A percentile compares a stretch with the other conserved stretches of the same genome.
Conservation (phyloP, 2,888 invertebrate species). For the Isoperla grammatica region DNA sequence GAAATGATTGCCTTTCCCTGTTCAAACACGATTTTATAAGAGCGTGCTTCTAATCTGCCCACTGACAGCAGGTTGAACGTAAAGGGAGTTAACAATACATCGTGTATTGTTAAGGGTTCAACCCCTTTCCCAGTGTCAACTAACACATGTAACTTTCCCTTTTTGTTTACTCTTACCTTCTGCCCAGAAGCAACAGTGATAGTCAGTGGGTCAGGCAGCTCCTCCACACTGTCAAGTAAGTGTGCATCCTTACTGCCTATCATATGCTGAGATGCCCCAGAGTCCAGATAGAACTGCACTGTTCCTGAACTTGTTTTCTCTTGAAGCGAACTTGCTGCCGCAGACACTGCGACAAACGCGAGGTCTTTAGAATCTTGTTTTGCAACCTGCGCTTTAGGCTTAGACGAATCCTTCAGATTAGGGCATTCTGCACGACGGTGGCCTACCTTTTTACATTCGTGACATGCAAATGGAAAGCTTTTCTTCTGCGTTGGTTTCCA, state of each 20-base stretch:
- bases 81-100: neutral
- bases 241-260: neutral
- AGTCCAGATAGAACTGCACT: neutral
- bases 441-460: neutral
- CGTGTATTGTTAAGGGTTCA: neutral
- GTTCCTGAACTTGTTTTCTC: neutral
- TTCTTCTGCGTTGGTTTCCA: neutral
- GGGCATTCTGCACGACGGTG: neutral
- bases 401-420: too few species aligned
- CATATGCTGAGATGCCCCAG: neutral
- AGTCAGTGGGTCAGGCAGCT: neutral
- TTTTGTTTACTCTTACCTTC: neutral
- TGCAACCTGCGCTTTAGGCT: neutral
- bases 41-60: neutral
- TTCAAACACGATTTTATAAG: neutral
- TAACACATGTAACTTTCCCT: neutral
- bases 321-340: neutral
- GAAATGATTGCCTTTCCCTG: neutral
- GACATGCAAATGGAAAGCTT: neutral
- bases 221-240: neutral
- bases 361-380: neutral
- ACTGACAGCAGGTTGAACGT: neutral
- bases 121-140: neutral
- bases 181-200: constrained; percentile 2
- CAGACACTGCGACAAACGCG: neutral